A percentile compares a stretch with the other conserved stretches of the same genome.
phyloP scores from a whole-genome alignment of 2,113 vertebrate genomes.

The Eclectus roratus region DNA sequence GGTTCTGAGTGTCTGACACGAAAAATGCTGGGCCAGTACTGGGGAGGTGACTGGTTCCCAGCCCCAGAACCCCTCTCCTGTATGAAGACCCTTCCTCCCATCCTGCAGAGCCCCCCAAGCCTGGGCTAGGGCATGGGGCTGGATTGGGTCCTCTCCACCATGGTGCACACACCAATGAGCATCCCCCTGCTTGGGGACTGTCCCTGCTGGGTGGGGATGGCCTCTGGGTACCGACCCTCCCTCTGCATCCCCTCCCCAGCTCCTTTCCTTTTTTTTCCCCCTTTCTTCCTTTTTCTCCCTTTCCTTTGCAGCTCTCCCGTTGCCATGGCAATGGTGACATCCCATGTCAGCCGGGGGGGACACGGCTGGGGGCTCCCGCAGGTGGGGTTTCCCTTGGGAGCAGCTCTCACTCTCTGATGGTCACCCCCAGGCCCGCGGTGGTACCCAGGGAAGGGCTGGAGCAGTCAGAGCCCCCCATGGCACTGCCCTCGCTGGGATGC shows the following conservation, averaged over 20 bases:
- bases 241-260: neutral
- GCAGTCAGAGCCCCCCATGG: neutral
- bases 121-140: neutral
- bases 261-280: neutral
- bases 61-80: neutral
- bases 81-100: neutral
- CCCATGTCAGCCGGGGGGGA: neutral
- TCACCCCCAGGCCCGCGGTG: neutral
- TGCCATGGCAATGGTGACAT: constrained; percentile 25
- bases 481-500: neutral
- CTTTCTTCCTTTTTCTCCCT: neutral
- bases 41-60: neutral
- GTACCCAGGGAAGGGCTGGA: neutral
- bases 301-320: neutral
- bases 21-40: neutral
- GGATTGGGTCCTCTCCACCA: too few relatives aligned
- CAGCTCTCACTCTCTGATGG: neutral
- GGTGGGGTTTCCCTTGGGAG: neutral
- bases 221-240: neutral
- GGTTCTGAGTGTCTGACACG: neutral
- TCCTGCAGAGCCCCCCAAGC: neutral
- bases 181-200: too few relatives aligned
- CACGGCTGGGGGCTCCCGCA: neutral
- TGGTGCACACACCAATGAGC: rapidly evolving
- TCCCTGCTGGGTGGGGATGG: neutral